Conservation (phyloP, 2,797 vertebrate species). For the Cyclopterus lumpus region DNA sequence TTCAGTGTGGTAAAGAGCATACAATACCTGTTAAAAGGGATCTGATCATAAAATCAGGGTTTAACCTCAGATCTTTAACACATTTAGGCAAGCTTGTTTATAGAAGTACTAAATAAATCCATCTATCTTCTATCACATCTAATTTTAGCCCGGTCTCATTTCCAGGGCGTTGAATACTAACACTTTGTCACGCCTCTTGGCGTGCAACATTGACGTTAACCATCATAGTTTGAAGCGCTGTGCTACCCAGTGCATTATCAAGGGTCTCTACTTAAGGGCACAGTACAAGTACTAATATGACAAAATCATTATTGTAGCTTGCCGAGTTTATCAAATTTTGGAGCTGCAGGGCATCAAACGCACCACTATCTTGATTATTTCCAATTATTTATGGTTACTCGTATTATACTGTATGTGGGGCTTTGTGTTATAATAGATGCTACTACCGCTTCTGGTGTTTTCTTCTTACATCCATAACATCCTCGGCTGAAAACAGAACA, state of each 20-base stretch:
- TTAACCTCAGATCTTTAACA: not conserved
- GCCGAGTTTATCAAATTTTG: not conserved
- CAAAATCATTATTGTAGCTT: constrained; percentile 1
- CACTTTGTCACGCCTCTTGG: not conserved
- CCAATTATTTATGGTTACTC: not conserved
- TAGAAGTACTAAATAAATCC: not conserved
- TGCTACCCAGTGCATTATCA: not conserved
- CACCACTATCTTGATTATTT: not conserved
- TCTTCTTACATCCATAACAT: constrained; percentile 15
- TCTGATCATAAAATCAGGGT: not conserved
- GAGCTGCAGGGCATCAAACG: constrained; percentile 10
- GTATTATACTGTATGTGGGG: not conserved
- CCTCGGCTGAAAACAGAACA: constrained; percentile 22
- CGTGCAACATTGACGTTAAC: not conserved
- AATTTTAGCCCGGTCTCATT: not conserved
- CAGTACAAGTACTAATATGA: not conserved
- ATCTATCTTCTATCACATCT: not conserved
- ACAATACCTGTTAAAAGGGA: too few species aligned
- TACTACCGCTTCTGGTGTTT: constrained; percentile 1
- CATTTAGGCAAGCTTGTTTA: not conserved
- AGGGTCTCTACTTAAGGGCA: not conserved
- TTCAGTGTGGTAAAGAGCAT: not conserved
- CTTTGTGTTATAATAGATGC: constrained; percentile 4
- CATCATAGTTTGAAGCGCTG: not conserved
- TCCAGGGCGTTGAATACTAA: too few species aligned